Base-by-base conservation (phyloP, 2,113 vertebrate genomes). In the Cnemophilus loriae region DNA sequence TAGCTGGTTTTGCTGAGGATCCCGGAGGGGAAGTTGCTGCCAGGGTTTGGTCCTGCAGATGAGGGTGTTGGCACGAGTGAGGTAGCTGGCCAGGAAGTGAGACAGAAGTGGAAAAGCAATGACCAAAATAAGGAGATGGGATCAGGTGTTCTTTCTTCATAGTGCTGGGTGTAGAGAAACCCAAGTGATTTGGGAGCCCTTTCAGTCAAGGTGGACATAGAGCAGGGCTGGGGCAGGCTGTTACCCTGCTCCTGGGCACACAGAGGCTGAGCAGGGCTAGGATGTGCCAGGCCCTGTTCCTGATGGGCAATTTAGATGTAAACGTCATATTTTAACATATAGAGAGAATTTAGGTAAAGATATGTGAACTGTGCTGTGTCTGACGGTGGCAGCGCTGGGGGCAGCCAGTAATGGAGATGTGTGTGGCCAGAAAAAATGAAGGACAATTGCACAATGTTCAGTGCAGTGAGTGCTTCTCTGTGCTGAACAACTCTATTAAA, bases 251-350 rank as follows among this genome's bases (percentile, higher is more conserved):
- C 19, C 50, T 3, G 5, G 65, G 23, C 20, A 35, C 0, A 0
- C 4, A 4, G 53, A 49, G 23, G 20, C 23, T 33, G 11, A 55
- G 26, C 67, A 86, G 24, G 9, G 32, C 28, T 26, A 23, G 30
- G 6, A 12, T 44, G 32, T 67, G 37, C 52, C n/a, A 37, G 37
- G 10, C 18, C 8, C 12, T 56, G 4, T 19, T 94, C 53, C 57
- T 56, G 44, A 11, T 8, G 32, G n/a, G 28, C 28, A 57, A 1
- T 55, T 49, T 33, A 63, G 17, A 28, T 14, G 39, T 55, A 41
- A 57, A 16, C 0, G 1, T 33, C 26, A 21, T 65, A 28, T n/a
- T 84, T 84, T 56, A 84, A n/a, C 3, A 3, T 28, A 6, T 0
- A 61, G 13, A 56, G 20, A 60, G 23, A 21, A 19, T 49, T 70